Base-by-base conservation (phyloP, 2,113 vertebrate species). In the Halichoerus grypus region DNA sequence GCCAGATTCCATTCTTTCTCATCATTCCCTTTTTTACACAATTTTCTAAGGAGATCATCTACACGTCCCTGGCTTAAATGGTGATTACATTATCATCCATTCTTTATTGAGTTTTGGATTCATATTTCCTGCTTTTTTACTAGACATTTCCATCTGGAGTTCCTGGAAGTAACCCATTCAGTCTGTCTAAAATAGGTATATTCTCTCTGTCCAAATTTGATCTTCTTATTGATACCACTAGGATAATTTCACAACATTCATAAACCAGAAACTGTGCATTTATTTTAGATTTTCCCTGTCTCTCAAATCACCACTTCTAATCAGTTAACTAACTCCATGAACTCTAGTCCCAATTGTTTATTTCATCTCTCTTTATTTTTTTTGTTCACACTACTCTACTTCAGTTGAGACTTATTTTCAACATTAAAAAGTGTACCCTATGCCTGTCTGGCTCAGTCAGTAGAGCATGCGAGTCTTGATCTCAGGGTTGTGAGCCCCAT, bases 271-370 rank as follows among this genome's bases (percentile, higher is more conserved):
- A 91, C 31, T 26, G 13, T 90, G 13, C 15, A 46, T 67, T 55
- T 93, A 69, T 33, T 97, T 95, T 67, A 85, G 51, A 77, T 49
- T 33, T 84, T 81, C 15, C 2, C 13, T 72, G 5, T 93, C 63
- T 93, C 53, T 96, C 53, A 82, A 93, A 91, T 85, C 15, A 42
- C 33, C 28, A 28, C 53, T 91, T 95, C 7, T 91, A 72, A 65
- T 42, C 42, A 94, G 28, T 51, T 42, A 76, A 91, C 1, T 63
- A 69, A 81, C 85, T 57, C n/a, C 10, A 96, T 59, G 59, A 85
- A 72, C 95, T 81, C 24, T 77, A 67, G 26, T 10, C 12, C 42
- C 7, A 92, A 31, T 61, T 65, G 5, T 74, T 67, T 92, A 82
- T 61, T 51, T 4, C 22, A 84, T 57, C 61, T 90, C 51, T 57